Evolutionary conservation across 2,113 vertebrate genomes (phyloP).

Genomic region (Apodemus sylvaticus): DNA sequence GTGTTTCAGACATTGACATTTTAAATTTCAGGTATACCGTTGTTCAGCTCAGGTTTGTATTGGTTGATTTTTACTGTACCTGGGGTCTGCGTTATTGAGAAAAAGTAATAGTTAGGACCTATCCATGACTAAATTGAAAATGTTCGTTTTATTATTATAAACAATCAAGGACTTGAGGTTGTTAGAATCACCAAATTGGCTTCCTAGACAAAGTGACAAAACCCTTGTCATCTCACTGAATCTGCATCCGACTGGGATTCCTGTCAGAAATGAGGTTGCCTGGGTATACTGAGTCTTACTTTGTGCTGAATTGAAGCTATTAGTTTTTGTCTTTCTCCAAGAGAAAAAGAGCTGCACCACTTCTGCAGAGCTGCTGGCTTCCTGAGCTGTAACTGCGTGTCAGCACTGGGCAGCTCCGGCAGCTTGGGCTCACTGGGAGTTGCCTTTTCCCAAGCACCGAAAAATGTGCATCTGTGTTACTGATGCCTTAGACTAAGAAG

Average conservation of each 20-base stretch:
- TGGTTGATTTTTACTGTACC: slow-evolving; percentile 33
- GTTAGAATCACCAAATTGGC: slow-evolving; percentile 40
- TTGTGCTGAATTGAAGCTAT: slow-evolving; percentile 34
- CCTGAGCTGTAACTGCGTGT: neutral
- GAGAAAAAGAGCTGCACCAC: neutral
- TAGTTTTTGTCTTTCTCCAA: slow-evolving; percentile 50
- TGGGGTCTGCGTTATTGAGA: slow-evolving; percentile 9
- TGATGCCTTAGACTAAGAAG: slow-evolving; percentile 45
- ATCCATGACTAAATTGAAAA: slow-evolving; percentile 40
- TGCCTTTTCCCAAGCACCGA: slow-evolving; percentile 44
- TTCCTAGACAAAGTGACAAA: slow-evolving; percentile 56
- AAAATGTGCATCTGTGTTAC: neutral
- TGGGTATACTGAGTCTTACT: slow-evolving; percentile 60
- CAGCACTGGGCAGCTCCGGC: neutral
- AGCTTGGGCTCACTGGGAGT: neutral
- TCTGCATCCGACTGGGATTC: slow-evolving; percentile 52
- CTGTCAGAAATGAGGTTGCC: slow-evolving; percentile 45
- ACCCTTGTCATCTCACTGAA: neutral
- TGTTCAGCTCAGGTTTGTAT: neutral
- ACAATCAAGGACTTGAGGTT: slow-evolving; percentile 53
- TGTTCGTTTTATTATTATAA: slow-evolving; percentile 46
- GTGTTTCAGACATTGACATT: slow-evolving; percentile 33
- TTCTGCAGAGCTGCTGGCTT: slow-evolving; percentile 10
- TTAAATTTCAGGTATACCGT: neutral
- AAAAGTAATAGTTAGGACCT: slow-evolving; percentile 26